Conservation (phyloP, 2,797 vertebrate genomes). For the Phylloscopus collybita region DNA sequence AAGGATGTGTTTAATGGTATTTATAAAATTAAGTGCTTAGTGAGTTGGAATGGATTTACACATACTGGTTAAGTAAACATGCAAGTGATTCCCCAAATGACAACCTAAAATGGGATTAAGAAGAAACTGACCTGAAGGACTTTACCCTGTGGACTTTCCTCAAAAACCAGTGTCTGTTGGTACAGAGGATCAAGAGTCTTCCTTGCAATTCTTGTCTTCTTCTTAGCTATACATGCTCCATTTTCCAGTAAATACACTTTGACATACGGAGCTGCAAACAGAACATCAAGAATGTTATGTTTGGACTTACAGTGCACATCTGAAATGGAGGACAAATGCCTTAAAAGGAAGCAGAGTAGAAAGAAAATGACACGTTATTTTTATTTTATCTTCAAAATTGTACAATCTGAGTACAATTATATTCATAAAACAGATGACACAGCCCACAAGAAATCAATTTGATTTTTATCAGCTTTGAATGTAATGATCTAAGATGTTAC, state of each 20-base stretch:
- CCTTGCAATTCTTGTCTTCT: conserved; percentile 98
- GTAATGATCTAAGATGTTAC: background rate
- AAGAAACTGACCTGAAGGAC: conserved; percentile 91
- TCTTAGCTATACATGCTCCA: conserved; percentile 96
- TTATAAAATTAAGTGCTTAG: conserved; percentile 11
- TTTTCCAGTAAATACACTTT: conserved; percentile 98
- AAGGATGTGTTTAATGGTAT: background rate
- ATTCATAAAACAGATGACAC: background rate
- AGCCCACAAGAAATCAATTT: background rate
- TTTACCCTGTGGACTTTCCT: conserved; percentile 97
- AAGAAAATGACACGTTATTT: background rate
- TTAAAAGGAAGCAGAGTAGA: conserved; percentile 11
- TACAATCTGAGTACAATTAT: background rate
- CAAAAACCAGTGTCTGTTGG: conserved; percentile 95
- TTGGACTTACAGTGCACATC: background rate
- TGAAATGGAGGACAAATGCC: background rate
- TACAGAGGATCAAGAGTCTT: conserved; percentile 98
- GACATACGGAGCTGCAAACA: conserved; percentile 91
- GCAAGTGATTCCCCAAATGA: background rate
- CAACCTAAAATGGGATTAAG: background rate
- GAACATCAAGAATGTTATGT: conserved; percentile 16
- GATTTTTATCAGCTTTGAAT: conserved; percentile 11
- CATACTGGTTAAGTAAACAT: background rate
- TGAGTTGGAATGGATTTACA: background rate
- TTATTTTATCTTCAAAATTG: background rate